Evolutionary conservation across 2,113 vertebrate genomes (phyloP).

Genomic region (Lipophrys pholis): DNA sequence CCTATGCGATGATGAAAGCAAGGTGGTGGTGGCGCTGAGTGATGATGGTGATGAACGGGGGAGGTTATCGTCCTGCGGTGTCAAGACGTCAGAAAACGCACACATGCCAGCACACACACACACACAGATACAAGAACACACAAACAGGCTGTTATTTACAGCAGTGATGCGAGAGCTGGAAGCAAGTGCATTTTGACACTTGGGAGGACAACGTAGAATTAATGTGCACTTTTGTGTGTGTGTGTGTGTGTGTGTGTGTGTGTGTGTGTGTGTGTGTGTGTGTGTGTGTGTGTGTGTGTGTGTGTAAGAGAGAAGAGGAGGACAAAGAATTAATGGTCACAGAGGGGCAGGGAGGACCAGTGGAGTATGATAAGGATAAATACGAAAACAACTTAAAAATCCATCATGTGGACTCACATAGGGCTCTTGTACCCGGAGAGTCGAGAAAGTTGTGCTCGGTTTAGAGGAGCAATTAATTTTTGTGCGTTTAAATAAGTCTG

Average conservation of each 20-base stretch:
- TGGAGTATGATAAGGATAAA: constrained; percentile 41
- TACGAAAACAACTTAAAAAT: constrained; percentile 61
- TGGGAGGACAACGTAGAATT: constrained; percentile 65
- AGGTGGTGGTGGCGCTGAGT: constrained; percentile 41
- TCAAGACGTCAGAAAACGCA: constrained; percentile 5
- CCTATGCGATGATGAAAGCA: constrained; percentile 67
- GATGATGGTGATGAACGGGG: constrained; percentile 68
- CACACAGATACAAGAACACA: neutral
- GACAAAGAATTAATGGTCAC: constrained; percentile 64
- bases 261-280: constrained; percentile 1
- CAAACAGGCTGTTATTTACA: constrained; percentile 70
- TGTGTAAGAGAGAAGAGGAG: too few relatives aligned
- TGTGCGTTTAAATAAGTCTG: neutral
- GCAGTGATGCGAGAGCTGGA: constrained; percentile 34
- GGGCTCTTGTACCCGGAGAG: neutral
- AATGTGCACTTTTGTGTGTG: constrained; percentile 33
- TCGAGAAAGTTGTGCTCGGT: neutral
- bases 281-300: constrained; percentile 15
- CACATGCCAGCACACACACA: constrained; percentile 4
- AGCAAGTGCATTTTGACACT: constrained; percentile 57
- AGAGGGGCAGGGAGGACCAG: constrained; percentile 15
- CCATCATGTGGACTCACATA: constrained; percentile 18
- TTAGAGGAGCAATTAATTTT: neutral
- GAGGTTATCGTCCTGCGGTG: constrained; percentile 44
- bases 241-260: constrained; percentile 4